These are phyloP conservation scores for Halcyon smyrnensis DNA, from an alignment of 2,797 vertebrate genomes.

Conservation along the genomic window DNA sequence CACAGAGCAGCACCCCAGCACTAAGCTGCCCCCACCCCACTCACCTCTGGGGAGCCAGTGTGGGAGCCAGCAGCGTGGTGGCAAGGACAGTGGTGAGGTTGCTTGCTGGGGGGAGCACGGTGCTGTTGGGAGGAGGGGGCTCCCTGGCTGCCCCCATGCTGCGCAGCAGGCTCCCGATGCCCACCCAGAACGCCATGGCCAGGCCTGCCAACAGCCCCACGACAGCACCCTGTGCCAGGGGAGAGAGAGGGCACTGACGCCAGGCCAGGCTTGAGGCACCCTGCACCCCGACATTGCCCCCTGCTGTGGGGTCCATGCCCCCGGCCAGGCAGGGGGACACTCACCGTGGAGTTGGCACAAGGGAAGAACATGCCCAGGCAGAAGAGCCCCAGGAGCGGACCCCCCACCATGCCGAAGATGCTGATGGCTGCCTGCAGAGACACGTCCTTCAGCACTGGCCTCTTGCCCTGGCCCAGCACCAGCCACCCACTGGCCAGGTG, in stretches of 20 bases:
- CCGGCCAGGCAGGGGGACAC: neutral
- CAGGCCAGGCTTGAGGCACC: fast-evolving
- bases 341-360: constrained; percentile 66
- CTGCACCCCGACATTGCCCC: neutral
- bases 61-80: constrained; percentile 67
- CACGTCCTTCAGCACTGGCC: neutral
- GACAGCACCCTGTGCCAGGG: constrained; percentile 84
- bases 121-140: constrained; percentile 21
- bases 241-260: neutral
- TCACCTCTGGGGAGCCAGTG: constrained; percentile 77
- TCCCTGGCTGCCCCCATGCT: neutral
- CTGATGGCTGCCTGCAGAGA: constrained; percentile 90
- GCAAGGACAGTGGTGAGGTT: constrained; percentile 80
- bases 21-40: neutral
- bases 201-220: constrained; percentile 87
- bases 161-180: constrained; percentile 87
- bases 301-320: fast-evolving
- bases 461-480: fast-evolving
- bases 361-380: constrained; percentile 64
- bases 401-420: constrained; percentile 97
- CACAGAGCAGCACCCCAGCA: neutral
- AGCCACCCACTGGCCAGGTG: fast-evolving
- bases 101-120: constrained; percentile 35
- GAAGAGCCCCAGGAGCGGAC: constrained; percentile 81
- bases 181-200: constrained; percentile 95